These are phyloP conservation scores for Schmidtea mediterranea DNA, from an alignment of 1,140 invertebrate genomes.

Conservation along the genomic window DNA sequence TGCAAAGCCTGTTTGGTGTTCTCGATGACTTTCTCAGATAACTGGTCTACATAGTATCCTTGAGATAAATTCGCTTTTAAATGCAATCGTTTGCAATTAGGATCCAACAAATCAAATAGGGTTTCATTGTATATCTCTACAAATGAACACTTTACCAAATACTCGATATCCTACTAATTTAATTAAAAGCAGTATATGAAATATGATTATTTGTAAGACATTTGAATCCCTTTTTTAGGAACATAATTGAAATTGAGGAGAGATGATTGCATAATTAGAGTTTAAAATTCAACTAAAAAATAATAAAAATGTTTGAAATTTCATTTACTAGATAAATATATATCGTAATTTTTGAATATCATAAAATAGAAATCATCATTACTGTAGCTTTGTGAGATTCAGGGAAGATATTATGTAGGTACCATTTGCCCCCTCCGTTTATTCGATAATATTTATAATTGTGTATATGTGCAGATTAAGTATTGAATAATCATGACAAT, in stretches of 20 bases:
- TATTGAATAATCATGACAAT: no score
- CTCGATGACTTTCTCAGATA: constrained; percentile 16
- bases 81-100: constrained; percentile 14
- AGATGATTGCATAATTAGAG: no score
- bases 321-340: background rate
- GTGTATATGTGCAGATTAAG: no score
- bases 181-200: no score
- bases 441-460: no score
- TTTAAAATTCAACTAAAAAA: background rate
- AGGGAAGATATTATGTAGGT: no score
- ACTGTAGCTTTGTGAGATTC: no score
- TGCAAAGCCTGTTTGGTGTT: constrained; percentile 19
- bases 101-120: constrained; percentile 26
- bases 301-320: background rate
- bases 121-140: constrained; percentile 31
- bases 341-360: background rate
- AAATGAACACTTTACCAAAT: constrained; percentile 24
- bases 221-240: no score
- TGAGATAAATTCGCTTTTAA: constrained; percentile 20
- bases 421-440: no score
- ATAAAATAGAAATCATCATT: no score
- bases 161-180: constrained; percentile 17
- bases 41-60: constrained; percentile 21
- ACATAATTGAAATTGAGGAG: no score
- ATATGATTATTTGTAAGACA: no score